phyloP scores from a whole-genome alignment of 2,888 invertebrate species.

The Microdon myrmicae region DNA sequence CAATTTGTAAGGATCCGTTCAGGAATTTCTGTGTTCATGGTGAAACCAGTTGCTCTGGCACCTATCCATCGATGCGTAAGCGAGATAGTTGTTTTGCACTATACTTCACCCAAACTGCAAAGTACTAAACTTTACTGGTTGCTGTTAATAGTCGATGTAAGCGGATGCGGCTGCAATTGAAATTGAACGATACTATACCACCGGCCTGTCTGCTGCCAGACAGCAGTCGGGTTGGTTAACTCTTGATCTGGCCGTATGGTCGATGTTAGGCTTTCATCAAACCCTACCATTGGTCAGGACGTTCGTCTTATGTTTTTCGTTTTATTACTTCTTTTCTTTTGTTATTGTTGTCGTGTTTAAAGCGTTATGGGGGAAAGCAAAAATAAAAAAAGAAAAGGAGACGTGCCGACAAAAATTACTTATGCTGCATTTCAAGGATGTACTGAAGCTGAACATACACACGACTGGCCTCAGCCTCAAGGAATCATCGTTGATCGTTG shows the following conservation, averaged over 20 bases:
- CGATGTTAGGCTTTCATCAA: slow-evolving; percentile 38
- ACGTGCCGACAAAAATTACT: slow-evolving; percentile 33
- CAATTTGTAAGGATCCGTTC: slow-evolving; percentile 34
- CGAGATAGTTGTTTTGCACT: slow-evolving; percentile 30
- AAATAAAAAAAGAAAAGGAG: slow-evolving; percentile 6
- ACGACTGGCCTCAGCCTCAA: slow-evolving; percentile 32
- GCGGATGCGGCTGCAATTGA: slow-evolving; percentile 52
- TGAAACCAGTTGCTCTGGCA: slow-evolving; percentile 47
- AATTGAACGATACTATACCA: slow-evolving; percentile 52
- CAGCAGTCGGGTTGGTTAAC: slow-evolving; percentile 50
- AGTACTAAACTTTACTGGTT: slow-evolving; percentile 42
- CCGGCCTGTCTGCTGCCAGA: slow-evolving; percentile 43
- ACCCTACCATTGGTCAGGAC: slow-evolving; percentile 31
- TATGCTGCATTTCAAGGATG: slow-evolving; percentile 20
- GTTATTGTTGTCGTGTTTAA: background rate
- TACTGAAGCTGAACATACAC: slow-evolving; percentile 42
- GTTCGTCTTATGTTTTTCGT: slow-evolving; percentile 14
- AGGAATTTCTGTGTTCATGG: slow-evolving; percentile 38
- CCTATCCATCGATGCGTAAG: slow-evolving; percentile 37
- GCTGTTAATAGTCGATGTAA: slow-evolving; percentile 32
- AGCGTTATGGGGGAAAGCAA: background rate
- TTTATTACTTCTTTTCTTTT: slow-evolving; percentile 2
- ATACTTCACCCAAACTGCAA: slow-evolving; percentile 3
- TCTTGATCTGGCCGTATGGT: slow-evolving; percentile 31
- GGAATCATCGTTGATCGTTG: slow-evolving; percentile 44